Evolutionary conservation across 1,140 invertebrate genomes (phyloP), one percentile per base, ranked within the genome.

Genomic region (Lycorma delicatula): DNA sequence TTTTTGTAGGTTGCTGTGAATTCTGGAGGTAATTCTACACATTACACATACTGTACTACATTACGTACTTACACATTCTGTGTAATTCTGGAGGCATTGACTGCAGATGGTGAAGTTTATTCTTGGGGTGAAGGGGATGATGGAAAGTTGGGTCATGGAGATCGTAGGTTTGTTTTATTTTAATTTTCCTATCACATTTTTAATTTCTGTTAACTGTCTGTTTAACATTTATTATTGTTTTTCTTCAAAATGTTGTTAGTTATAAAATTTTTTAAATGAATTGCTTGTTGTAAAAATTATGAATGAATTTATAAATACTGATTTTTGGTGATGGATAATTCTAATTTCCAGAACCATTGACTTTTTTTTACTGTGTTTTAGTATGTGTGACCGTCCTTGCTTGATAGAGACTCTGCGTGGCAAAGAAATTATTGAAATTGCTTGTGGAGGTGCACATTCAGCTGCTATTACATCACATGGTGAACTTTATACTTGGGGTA

Each of bases 71-170:
- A n/a, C n/a, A n/a, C n/a, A n/a, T n/a, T n/a, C n/a, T n/a, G n/a
- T n/a, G n/a, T n/a, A n/a, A n/a, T n/a, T n/a, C n/a, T n/a, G n/a
- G n/a, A 97, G 25, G 93, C 93, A 1, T 74, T 97, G 31, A 90
- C 91, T 7, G 84, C 86, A 12, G 91, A 96, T 61, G 93, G 93
- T 16, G 92, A 96, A 64, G 92, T 97, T 0, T 97, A 92, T 71
- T 93, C 91, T 13, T 98, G 93, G 93, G 93, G 93, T 0, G 93
- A 97, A 75, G 93, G 92, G 0, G 93, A 97, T 68, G 93, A 97
- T 69, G 93, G 93, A 1, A 97, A 97, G 76, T 75, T 97, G 7
- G 94, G 94, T 0, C 92, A 97, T 70, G 91, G 91, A 1, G 93
- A 90, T 67, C 18, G 85, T 74, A 81, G 83, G 79, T 90, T n/a